Base-by-base conservation (phyloP, 2,888 invertebrate species). In the Chrysina gloriosa region DNA sequence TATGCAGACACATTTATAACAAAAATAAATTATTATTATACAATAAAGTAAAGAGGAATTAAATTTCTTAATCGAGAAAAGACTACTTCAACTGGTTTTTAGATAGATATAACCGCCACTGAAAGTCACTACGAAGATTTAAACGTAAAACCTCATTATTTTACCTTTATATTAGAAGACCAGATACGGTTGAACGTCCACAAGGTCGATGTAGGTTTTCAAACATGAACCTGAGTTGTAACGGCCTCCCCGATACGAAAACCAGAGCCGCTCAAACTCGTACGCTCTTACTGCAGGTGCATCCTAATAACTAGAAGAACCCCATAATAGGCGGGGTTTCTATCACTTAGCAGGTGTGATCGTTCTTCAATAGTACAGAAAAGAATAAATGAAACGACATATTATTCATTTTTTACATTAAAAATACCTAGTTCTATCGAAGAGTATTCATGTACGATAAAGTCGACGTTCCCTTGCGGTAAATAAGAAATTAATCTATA, bases 271-370 rank as follows among this genome's bases (percentile, higher is more conserved):
- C 7, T 45, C 19, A 16, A 45, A 42, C 42, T 19, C 42, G 42
- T 19, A 42, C 14, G 14, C 27, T 50, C 23, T 25, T 23, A 50
- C 2, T 50, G 52, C 52, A 52, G 52, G 52, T 52, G 34, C 31
- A 52, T 7, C 31, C 2, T 31, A 11, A 48, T 31, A 31, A 31
- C 52, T 31, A 52, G 52, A 52, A 52, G 4, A 31, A 52, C 31
- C 21, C 31, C n/a, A 52, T 29, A 52, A 52, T 52, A 52, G 52
- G 31, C 6, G 52, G 52, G 52, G 34, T 31, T 25, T 31, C 31
- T 52, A 31, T 31, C 16, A 31, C 16, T 14, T 31, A 31, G 29
- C 52, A 52, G 52, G 52, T 52, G 52, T 52, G 16, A 31, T 31
- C 19, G 19, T 52, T 25, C 52, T 31, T 52, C 52, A 52, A 52